Percentiles rank a stretch among this genome's conserved stretches.
These are phyloP conservation scores for Rhynchonycteris naso DNA, from an alignment of 2,797 vertebrate genomes.

Conservation along the genomic window DNA sequence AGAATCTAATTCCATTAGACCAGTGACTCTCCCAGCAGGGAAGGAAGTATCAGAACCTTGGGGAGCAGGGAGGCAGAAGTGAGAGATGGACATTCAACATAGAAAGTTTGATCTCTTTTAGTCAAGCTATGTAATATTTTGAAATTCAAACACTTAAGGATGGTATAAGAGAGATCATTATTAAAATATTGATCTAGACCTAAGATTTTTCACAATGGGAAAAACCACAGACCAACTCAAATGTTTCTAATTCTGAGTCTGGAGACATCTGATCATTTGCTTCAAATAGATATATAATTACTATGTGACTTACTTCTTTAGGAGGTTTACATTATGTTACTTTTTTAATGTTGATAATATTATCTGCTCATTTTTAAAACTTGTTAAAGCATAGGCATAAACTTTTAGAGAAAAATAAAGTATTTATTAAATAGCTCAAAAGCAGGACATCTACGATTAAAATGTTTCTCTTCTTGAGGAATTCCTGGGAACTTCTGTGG, in stretches of 20 bases:
- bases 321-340: background rate
- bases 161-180: background rate
- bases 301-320: background rate
- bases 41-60: background rate
- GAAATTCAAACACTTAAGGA: constrained; percentile 59
- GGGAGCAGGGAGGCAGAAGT: background rate
- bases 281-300: constrained; percentile 19
- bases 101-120: background rate
- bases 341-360: background rate
- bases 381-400: background rate
- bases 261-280: constrained; percentile 28
- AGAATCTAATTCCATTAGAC: background rate
- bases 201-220: constrained; percentile 20
- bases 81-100: background rate
- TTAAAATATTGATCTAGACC: background rate
- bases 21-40: background rate
- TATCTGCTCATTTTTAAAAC: constrained; percentile 27
- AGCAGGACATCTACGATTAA: constrained; percentile 21
- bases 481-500: background rate
- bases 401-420: constrained; percentile 16
- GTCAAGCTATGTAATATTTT: constrained; percentile 12
- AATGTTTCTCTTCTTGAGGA: background rate
- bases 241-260: constrained; percentile 2
- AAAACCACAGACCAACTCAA: background rate
- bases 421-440: constrained; percentile 38